These are phyloP conservation scores for Trematomus loennbergii DNA, from an alignment of 2,113 vertebrate species.

Conservation along the genomic window DNA sequence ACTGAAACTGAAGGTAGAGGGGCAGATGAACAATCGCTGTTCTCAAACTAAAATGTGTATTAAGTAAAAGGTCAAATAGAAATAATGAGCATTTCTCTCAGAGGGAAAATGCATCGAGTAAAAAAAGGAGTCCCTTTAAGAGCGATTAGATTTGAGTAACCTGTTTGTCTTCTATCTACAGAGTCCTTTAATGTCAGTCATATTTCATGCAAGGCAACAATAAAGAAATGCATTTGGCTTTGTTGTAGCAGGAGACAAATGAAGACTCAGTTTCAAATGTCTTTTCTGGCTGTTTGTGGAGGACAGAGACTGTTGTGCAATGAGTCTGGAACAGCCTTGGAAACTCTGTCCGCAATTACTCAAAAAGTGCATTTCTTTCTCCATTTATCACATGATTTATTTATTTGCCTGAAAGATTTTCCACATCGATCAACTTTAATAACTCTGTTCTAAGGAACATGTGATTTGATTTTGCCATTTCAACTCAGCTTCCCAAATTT, in stretches of 20 bases:
- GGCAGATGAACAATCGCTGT: background rate
- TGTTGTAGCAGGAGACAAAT: conserved; percentile 36
- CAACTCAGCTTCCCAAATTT: conserved; percentile 52
- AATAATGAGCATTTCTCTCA: conserved; percentile 23
- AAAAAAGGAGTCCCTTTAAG: conserved; percentile 20
- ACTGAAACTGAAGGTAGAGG: conserved; percentile 10
- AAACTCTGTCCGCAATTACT: conserved; percentile 56
- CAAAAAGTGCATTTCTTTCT: conserved; percentile 43
- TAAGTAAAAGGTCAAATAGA: conserved; percentile 33
- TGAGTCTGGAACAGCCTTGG: conserved; percentile 37
- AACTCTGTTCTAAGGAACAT: conserved; percentile 42
- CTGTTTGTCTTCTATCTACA: conserved; percentile 44
- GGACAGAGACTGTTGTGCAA: conserved; percentile 47
- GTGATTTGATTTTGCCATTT: conserved; percentile 60
- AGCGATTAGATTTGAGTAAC: conserved; percentile 52
- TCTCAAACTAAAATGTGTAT: conserved; percentile 1
- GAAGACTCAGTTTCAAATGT: conserved; percentile 54
- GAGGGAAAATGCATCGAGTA: conserved; percentile 25
- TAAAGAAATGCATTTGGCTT: conserved; percentile 38
- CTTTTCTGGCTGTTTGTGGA: conserved; percentile 25
- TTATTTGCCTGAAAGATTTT: conserved; percentile 46
- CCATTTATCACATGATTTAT: conserved; percentile 59
- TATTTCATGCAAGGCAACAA: conserved; percentile 46
- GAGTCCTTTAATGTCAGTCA: conserved; percentile 44
- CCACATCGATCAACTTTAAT: conserved; percentile 52